A percentile compares a stretch with the other conserved stretches of the same genome.
Conservation (phyloP, 2,888 invertebrate genomes). For the Trypoxylon attenuatum region DNA sequence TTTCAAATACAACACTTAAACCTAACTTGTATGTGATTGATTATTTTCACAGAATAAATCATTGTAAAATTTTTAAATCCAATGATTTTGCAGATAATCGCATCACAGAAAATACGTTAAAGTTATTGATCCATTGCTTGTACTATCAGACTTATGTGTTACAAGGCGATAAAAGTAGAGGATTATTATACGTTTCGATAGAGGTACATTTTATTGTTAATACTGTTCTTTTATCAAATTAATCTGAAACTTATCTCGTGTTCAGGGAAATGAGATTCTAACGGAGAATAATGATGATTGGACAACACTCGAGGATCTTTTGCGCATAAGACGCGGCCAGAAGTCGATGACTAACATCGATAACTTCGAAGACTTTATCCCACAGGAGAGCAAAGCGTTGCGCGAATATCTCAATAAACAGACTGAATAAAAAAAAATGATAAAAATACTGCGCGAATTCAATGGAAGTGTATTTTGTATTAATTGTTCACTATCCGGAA, state of each 20-base stretch:
- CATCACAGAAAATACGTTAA: constrained; percentile 49
- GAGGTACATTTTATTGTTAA: constrained; percentile 32
- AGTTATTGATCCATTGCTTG: constrained; percentile 52
- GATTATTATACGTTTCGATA: constrained; percentile 44
- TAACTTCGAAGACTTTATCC: constrained; percentile 7
- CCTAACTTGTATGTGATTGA: constrained; percentile 63
- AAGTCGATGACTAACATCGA: not conserved
- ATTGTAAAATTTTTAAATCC: too few species aligned
- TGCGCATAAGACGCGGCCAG: constrained; percentile 20
- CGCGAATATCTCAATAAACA: constrained; percentile 8
- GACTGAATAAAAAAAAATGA: not conserved
- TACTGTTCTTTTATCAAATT: not conserved
- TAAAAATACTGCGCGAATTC: not conserved
- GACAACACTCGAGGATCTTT: constrained; percentile 30
- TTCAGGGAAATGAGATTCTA: constrained; percentile 45
- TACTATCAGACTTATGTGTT: constrained; percentile 59
- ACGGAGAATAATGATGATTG: constrained; percentile 26
- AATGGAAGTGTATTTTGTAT: too few species aligned
- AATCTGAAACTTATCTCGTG: too few species aligned
- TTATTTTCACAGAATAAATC: not conserved
- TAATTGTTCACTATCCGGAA: not conserved
- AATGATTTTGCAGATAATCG: constrained; percentile 56
- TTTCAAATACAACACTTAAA: constrained; percentile 66
- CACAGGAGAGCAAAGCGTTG: constrained; percentile 14
- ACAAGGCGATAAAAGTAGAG: constrained; percentile 45